Evolutionary conservation across 2,113 vertebrate genomes (phyloP).

Genomic region (Platichthys flesus): DNA sequence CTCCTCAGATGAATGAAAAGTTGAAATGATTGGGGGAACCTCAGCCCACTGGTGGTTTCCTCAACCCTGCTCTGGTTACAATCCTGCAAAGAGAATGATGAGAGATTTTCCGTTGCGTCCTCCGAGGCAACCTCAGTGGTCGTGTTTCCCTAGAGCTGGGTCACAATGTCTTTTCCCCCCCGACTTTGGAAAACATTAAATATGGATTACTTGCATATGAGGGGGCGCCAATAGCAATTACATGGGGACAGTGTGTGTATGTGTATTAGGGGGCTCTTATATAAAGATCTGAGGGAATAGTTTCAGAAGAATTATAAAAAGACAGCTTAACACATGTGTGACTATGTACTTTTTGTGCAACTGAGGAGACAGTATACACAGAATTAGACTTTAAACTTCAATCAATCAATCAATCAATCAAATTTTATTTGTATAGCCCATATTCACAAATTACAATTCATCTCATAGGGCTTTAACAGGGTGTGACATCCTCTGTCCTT

Average conservation of each 20-base stretch:
- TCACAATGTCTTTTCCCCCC: conserved; percentile 41
- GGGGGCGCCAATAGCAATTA: conserved; percentile 57
- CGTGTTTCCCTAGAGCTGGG: conserved; percentile 54
- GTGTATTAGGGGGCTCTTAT: conserved; percentile 20
- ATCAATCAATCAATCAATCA: too few relatives aligned
- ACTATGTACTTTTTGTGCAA: neutral
- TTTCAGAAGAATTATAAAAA: conserved; percentile 27
- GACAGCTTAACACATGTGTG: neutral
- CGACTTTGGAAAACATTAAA: conserved; percentile 58
- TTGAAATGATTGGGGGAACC: conserved; percentile 36
- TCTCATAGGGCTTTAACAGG: too few relatives aligned
- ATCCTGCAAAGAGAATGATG: conserved; percentile 46
- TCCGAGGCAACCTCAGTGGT: conserved; percentile 58
- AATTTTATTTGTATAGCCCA: too few relatives aligned
- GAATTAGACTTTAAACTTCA: neutral
- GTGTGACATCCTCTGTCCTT: too few relatives aligned
- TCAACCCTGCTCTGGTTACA: conserved; percentile 45
- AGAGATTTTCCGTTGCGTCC: conserved; percentile 66
- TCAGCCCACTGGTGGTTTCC: conserved; percentile 54
- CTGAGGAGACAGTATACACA: neutral
- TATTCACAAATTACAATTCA: too few relatives aligned
- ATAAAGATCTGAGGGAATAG: conserved; percentile 46
- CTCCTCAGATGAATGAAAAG: conserved; percentile 44
- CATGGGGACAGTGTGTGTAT: neutral
- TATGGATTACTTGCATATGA: conserved; percentile 58